Conservation (phyloP, 2,888 invertebrate species). For the Punctoribates punctum region DNA sequence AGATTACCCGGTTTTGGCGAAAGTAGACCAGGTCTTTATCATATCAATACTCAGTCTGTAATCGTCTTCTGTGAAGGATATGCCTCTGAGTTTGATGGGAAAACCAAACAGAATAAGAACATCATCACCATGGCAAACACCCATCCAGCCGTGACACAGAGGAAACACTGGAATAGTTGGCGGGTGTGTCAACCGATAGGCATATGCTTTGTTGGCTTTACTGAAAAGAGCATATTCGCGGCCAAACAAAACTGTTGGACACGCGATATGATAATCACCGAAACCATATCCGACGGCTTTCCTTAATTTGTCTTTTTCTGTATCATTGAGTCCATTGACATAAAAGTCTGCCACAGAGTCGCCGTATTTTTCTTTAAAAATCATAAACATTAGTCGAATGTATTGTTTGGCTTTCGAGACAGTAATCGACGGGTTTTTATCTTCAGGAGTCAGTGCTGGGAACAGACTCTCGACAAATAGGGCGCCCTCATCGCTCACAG, state of each 20-base stretch:
- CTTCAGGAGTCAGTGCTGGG: background rate
- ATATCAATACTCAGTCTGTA: conserved; percentile 32
- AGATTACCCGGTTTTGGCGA: conserved; percentile 29
- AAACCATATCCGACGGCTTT: conserved; percentile 27
- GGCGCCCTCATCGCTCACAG: conserved; percentile 33
- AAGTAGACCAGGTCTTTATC: conserved; percentile 36
- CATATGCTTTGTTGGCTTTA: conserved; percentile 29
- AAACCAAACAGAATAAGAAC: conserved; percentile 36
- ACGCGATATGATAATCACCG: conserved; percentile 37
- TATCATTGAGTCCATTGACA: background rate
- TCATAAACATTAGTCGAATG: conserved; percentile 32
- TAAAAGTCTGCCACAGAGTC: conserved; percentile 31
- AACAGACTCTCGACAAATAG: conserved; percentile 38
- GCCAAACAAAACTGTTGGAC: conserved; percentile 40
- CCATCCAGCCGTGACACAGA: conserved; percentile 39
- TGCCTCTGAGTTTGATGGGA: conserved; percentile 37
- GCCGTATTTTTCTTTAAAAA: conserved; percentile 27
- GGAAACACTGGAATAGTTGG: conserved; percentile 35
- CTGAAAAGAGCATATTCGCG: background rate
- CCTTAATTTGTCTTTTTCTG: background rate
- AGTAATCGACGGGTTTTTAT: background rate
- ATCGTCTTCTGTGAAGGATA: conserved; percentile 36
- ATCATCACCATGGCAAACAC: conserved; percentile 42
- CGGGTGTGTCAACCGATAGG: conserved; percentile 36
- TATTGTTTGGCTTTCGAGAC: conserved; percentile 20